Evolutionary conservation across 2,797 vertebrate genomes (phyloP).

Genomic region (Octomys mimax): DNA sequence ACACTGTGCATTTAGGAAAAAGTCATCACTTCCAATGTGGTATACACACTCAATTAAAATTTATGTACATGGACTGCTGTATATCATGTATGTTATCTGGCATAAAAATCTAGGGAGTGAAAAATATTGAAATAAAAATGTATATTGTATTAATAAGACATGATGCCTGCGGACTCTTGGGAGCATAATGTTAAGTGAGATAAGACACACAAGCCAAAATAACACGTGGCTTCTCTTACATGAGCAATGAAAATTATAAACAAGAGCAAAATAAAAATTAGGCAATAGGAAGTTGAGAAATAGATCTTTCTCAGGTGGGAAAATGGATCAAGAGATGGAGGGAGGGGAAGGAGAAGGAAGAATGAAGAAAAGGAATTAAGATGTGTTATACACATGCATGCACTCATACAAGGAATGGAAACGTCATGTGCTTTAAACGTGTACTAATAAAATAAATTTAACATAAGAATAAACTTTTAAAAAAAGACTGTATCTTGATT

Average conservation of each 20-base stretch:
- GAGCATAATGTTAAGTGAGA: neutral
- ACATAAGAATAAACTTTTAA: neutral
- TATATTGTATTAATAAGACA: neutral
- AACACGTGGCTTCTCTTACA: neutral
- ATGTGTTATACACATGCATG: neutral
- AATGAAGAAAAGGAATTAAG: neutral
- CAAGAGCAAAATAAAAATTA: neutral
- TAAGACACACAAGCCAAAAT: neutral
- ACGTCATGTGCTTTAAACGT: neutral
- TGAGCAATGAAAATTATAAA: neutral
- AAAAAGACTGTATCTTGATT: neutral
- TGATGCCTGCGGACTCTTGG: neutral
- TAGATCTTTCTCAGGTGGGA: neutral
- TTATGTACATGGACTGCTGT: neutral
- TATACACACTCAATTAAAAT: neutral
- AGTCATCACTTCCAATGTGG: neutral
- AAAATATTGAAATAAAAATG: neutral
- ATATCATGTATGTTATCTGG: neutral
- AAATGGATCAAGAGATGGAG: neutral
- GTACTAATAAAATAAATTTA: neutral
- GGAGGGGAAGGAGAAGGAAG: neutral
- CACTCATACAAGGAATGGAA: neutral
- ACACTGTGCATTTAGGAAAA: neutral
- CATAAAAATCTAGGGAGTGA: constrained; percentile 23
- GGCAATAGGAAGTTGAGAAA: neutral